These are phyloP conservation scores for Leuciscus idus DNA, from an alignment of 2,113 vertebrate species.

Conservation along the genomic window DNA sequence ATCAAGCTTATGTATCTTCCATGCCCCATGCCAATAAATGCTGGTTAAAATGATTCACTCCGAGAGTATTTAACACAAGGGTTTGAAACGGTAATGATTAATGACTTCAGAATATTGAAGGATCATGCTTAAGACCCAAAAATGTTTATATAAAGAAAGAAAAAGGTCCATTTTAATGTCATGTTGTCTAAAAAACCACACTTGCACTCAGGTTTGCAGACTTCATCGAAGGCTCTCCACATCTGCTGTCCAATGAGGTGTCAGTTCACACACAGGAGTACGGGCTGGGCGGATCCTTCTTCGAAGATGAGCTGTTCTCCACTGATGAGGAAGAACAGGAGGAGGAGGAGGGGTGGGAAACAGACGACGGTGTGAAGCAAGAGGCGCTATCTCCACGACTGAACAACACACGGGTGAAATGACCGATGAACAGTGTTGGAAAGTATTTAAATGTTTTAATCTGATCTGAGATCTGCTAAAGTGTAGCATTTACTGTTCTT, in stretches of 20 bases:
- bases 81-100: too few species aligned
- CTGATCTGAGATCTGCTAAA: neutral
- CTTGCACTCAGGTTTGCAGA: conserved; percentile 87
- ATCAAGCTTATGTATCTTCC: too few species aligned
- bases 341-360: conserved; percentile 53
- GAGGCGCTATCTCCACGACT: neutral
- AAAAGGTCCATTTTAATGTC: neutral
- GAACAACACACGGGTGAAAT: conserved; percentile 36
- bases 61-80: too few species aligned
- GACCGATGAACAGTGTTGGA: neutral
- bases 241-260: conserved; percentile 84
- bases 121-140: neutral
- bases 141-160: neutral
- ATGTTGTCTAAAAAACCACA: neutral
- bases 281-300: conserved; percentile 76
- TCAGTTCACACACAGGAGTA: conserved; percentile 88
- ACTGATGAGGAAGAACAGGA: conserved; percentile 77
- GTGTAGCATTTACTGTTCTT: conserved; percentile 4
- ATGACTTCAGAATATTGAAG: neutral
- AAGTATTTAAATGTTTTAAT: neutral
- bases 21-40: too few species aligned
- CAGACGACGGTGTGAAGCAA: conserved; percentile 47
- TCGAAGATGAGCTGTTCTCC: conserved; percentile 83
- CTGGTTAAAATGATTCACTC: too few species aligned
- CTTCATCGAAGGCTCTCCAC: conserved; percentile 87